Evolutionary conservation across 2,888 invertebrate species (phyloP).

Genomic region (Leucophora obtusa): DNA sequence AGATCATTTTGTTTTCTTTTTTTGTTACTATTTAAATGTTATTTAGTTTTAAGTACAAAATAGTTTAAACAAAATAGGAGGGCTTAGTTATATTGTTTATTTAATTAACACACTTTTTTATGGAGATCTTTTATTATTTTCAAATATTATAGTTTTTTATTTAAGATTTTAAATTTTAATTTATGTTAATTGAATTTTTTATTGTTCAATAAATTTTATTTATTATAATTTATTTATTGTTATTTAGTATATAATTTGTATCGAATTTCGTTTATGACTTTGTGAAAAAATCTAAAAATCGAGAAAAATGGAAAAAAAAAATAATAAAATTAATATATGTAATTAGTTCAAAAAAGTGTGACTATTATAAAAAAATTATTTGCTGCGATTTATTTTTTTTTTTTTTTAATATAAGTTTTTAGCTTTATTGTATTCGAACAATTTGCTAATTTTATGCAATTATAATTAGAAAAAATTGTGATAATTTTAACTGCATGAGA

Average conservation of each 20-base stretch:
- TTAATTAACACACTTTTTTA: slow-evolving; percentile 42
- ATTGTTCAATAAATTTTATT: background rate
- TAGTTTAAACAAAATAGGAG: slow-evolving; percentile 12
- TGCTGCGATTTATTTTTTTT: no score
- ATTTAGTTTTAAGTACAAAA: slow-evolving; percentile 24
- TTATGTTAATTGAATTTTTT: background rate
- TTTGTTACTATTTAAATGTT: background rate
- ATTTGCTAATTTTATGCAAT: no score
- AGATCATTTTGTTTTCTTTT: slow-evolving; percentile 33
- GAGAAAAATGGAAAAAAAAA: no score
- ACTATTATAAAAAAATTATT: no score
- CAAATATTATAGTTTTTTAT: background rate
- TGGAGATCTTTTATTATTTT: slow-evolving; percentile 1
- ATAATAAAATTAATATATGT: no score
- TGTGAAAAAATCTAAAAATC: background rate
- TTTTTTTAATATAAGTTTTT: no score
- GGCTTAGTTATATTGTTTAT: slow-evolving; percentile 36
- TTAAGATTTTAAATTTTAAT: background rate
- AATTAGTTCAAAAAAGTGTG: no score
- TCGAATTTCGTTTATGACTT: background rate
- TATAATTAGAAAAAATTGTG: no score
- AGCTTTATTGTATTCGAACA: no score
- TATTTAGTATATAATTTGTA: background rate
- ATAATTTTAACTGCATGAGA: no score
- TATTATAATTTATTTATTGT: background rate